Evolutionary conservation across 2,888 invertebrate species (phyloP).

Genomic region (Megamerina dolium): DNA sequence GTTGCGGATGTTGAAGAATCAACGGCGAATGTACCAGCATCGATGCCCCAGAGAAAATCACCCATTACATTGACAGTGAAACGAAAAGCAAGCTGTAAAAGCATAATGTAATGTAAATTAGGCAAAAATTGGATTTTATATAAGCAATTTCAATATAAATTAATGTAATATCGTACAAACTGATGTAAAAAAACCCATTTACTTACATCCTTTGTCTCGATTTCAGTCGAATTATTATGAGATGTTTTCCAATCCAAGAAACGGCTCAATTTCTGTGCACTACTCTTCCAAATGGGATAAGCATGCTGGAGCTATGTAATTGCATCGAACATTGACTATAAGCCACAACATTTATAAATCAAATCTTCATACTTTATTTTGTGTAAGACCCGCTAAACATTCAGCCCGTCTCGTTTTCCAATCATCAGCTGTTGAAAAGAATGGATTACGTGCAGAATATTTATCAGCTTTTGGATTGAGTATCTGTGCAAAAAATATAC

Average conservation of each 20-base stretch:
- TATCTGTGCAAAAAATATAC: no score
- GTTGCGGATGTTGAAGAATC: constrained; percentile 12
- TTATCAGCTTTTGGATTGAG: constrained; percentile 19
- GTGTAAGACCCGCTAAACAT: constrained; percentile 51
- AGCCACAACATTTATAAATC: not conserved
- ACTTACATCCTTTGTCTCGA: constrained; percentile 37
- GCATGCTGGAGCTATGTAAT: constrained; percentile 24
- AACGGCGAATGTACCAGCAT: constrained; percentile 31
- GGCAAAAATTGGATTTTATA: not conserved
- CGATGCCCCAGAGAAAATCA: constrained; percentile 40
- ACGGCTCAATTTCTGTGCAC: constrained; percentile 23
- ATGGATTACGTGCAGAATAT: constrained; percentile 25
- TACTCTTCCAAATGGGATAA: constrained; percentile 30
- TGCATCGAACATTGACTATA: no score
- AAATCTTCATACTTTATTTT: constrained; percentile 37
- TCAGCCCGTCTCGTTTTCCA: constrained; percentile 51
- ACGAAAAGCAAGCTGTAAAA: constrained; percentile 31
- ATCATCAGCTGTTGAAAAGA: constrained; percentile 27
- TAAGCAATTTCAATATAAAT: not conserved
- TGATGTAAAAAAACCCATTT: not conserved
- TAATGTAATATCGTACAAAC: not conserved
- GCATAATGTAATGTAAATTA: not conserved
- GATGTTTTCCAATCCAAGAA: constrained; percentile 21
- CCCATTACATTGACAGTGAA: constrained; percentile 34
- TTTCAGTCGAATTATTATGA: constrained; percentile 14